Percentiles rank a stretch among this genome's conserved stretches.
phyloP scores from a whole-genome alignment of 35 echinoderm and acorn worm genomes.

The Ophioderma brevispina region DNA sequence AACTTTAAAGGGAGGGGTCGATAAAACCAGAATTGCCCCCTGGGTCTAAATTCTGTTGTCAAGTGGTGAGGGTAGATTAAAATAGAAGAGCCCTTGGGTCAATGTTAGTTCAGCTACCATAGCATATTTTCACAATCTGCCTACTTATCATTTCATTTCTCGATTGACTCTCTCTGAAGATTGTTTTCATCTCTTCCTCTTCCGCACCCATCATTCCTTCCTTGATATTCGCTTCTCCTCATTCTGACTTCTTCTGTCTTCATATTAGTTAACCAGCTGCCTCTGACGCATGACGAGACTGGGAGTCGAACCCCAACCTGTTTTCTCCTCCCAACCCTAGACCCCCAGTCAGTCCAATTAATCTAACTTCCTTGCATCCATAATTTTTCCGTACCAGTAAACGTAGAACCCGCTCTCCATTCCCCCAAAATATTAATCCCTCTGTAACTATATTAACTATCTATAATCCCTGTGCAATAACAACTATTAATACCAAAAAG shows the following conservation, averaged over 20 bases:
- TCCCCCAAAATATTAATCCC: not conserved
- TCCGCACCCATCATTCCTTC: constrained; percentile 12
- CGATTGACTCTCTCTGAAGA: constrained; percentile 9
- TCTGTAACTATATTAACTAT: not conserved
- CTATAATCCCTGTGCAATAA: not conserved
- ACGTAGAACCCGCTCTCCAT: not conserved
- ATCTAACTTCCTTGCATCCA: not conserved
- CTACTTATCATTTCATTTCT: no score
- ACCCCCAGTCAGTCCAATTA: not conserved
- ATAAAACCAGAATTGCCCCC: no score
- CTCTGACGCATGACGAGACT: not conserved
- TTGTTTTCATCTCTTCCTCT: not conserved
- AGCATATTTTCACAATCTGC: no score
- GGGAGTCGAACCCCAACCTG: not conserved
- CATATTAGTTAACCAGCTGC: not conserved
- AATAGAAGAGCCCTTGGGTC: no score
- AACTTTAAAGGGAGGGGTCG: no score
- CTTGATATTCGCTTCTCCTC: not conserved
- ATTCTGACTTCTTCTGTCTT: constrained; percentile 10
- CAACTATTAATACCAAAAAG: not conserved
- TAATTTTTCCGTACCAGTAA: not conserved
- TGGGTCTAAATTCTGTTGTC: no score
- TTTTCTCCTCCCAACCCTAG: not conserved
- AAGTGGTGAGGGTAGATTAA: no score
- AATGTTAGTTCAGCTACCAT: no score